Evolutionary conservation across 2,113 vertebrate genomes (phyloP).

Genomic region (Cinclus mexicanus): DNA sequence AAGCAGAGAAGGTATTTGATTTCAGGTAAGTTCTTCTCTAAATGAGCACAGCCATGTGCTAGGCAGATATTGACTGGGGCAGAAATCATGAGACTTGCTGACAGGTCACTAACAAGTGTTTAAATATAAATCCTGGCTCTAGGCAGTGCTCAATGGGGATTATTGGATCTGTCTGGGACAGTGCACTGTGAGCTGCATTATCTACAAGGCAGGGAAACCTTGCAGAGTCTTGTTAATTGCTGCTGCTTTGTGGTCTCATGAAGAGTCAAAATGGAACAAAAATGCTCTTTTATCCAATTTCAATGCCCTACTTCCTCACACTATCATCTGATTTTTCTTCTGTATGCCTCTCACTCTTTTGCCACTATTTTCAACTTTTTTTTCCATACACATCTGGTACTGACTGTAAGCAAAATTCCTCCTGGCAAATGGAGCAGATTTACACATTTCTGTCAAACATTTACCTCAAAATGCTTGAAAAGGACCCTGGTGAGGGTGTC

Average conservation of each 20-base stretch:
- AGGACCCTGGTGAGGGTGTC: conserved; percentile 94
- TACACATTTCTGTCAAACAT: not conserved
- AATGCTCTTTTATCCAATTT: not conserved
- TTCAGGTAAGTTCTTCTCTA: not conserved
- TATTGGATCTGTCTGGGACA: not conserved
- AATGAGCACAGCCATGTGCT: not conserved
- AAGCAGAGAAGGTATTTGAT: not conserved
- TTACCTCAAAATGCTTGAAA: conserved; percentile 98
- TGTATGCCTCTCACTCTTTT: not conserved
- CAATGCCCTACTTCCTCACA: not conserved
- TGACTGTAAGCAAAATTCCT: not conserved
- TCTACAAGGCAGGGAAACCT: not conserved
- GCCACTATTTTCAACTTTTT: not conserved
- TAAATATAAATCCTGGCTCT: not conserved
- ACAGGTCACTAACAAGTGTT: not conserved
- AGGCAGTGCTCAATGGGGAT: not conserved
- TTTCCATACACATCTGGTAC: not conserved
- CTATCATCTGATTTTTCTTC: not conserved
- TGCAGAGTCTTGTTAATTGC: not conserved
- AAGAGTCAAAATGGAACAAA: not conserved
- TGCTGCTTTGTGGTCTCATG: not conserved
- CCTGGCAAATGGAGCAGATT: not conserved
- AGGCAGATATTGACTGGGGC: not conserved
- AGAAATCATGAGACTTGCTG: not conserved
- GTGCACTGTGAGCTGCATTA: not conserved